Evolutionary conservation across 2,113 vertebrate species (phyloP), one percentile per base, ranked within the genome.

Genomic region (Hymenochirus boettgeri): DNA sequence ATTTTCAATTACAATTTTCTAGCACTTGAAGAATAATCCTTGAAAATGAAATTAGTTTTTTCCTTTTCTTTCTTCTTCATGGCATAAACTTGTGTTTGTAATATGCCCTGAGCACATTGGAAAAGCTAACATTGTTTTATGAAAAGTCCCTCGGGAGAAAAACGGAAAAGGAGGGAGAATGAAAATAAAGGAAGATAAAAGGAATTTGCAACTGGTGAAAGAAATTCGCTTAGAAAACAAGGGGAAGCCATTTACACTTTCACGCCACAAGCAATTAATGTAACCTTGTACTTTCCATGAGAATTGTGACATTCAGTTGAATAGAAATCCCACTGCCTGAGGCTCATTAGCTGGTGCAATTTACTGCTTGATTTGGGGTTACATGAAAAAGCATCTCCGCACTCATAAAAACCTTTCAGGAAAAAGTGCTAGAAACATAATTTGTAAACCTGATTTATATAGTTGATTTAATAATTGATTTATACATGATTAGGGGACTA

Each of bases 261-360:
- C n/a, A 69, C 19, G 25, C 65, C 65, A 59, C 33, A 52, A 53
- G 60, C 60, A 57, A 69, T 69, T 69, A 69, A 60, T 69, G 57
- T 60, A 60, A 45, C 57, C 57, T 60, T 60, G 47, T 60, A 53
- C 56, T 53, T 51, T 69, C 35, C 22, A 35, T 24, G 45, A 59
- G 33, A 57, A 57, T n/a, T 31, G 56, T 69, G 57, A 69, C 65
- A 60, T 60, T 69, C 53, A 69, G 60, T 69, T 69, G 57, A n/a
- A 69, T 53, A 69, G 65, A 69, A 53, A 69, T 69, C 47, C 57
- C 52, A 23, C 60, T 24, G 60, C 59, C 24, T 37, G 37, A 53
- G 47, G 47, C 48, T 69, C 65, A 69, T 69, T 57, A 69, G 53
- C 56, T 53, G 26, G 21, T n/a, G n/a, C n/a, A 47, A 46, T 60